Evolutionary conservation across 2,113 vertebrate genomes (phyloP).

Genomic region (Pygoscelis antarcticus): DNA sequence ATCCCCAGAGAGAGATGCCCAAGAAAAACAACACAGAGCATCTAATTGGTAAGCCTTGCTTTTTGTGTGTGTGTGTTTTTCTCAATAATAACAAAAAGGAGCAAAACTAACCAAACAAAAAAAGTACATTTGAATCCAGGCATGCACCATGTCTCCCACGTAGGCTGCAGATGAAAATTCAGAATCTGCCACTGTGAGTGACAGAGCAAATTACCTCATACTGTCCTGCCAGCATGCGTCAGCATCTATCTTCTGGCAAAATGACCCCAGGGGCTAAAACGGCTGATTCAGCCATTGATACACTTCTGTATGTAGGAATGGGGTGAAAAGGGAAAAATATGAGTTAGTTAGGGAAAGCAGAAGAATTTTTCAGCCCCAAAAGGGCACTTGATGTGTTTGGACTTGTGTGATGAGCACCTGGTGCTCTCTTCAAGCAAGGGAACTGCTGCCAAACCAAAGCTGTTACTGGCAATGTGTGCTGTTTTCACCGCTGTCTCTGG

Average conservation of each 20-base stretch:
- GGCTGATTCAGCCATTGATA: neutral
- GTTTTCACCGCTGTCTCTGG: neutral
- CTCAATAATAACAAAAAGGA: neutral
- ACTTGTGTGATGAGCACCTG: neutral
- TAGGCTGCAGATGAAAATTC: neutral
- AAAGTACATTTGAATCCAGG: neutral
- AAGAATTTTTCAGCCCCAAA: neutral
- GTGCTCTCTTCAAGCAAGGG: neutral
- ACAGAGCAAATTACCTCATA: neutral
- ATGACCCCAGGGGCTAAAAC: neutral
- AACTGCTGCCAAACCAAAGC: neutral
- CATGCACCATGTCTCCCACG: neutral
- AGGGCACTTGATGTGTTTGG: neutral
- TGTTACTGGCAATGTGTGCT: neutral
- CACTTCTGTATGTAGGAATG: neutral
- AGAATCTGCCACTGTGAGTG: neutral
- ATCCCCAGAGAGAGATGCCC: neutral
- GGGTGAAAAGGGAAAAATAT: neutral
- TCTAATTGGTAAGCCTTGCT: conserved; percentile 79
- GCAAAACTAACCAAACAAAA: neutral
- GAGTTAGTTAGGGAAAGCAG: neutral
- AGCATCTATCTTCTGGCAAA: neutral
- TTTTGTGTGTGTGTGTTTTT: neutral
- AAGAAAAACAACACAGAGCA: conserved; percentile 68
- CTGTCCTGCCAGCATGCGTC: neutral